Percentiles rank a stretch among this genome's conserved stretches.
Evolutionary conservation across 1,140 invertebrate genomes (phyloP).

Genomic region (Magallana angulata): DNA sequence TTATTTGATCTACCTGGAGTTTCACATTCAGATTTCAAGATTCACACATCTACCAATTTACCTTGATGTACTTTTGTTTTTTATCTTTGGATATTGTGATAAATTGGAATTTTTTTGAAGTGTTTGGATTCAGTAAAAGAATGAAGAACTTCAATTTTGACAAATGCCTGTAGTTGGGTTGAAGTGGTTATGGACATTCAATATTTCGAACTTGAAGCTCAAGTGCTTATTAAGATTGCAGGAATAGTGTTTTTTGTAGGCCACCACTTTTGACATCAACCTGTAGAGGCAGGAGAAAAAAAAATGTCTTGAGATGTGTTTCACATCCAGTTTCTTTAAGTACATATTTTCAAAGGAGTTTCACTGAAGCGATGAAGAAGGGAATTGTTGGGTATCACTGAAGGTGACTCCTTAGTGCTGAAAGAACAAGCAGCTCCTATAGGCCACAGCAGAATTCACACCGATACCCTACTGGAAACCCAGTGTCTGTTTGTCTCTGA

Average conservation of each 20-base stretch:
- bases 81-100: too few relatives aligned
- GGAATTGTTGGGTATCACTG: neutral
- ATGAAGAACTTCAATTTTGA: slow-evolving; percentile 11
- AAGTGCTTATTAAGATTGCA: neutral
- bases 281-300: slow-evolving; percentile 10
- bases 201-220: slow-evolving; percentile 14
- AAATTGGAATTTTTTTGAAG: too few relatives aligned
- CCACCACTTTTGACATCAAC: slow-evolving; percentile 17
- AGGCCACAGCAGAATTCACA: neutral
- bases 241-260: neutral
- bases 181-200: slow-evolving; percentile 16
- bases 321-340: slow-evolving; percentile 8
- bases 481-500: slow-evolving; percentile 4
- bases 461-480: neutral
- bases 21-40: neutral
- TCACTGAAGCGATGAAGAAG: slow-evolving; percentile 12
- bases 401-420: slow-evolving; percentile 17
- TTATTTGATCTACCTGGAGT: slow-evolving; percentile 19
- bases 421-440: neutral
- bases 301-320: neutral
- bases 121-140: neutral
- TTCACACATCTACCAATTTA: neutral
- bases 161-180: slow-evolving; percentile 15
- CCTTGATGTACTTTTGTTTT: neutral
- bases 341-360: slow-evolving; percentile 24